Evolutionary conservation across 2,888 invertebrate genomes (phyloP).

Genomic region (Pachydiplax longipennis): DNA sequence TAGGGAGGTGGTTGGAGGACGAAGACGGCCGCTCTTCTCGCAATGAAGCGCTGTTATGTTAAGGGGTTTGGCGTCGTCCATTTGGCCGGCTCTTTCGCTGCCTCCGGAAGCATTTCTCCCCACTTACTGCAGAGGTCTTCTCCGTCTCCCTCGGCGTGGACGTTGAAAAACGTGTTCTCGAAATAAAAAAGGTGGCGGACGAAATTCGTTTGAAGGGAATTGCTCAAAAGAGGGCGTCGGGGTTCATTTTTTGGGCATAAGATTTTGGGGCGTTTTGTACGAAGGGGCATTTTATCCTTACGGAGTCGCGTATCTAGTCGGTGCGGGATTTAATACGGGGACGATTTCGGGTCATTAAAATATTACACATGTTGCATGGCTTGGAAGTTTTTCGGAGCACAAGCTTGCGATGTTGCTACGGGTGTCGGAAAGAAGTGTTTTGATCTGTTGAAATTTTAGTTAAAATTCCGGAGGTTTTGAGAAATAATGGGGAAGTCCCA

Average conservation of each 20-base stretch:
- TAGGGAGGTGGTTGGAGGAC: not conserved
- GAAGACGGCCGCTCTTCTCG: conserved; percentile 6
- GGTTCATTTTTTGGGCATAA: not conserved
- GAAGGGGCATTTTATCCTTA: not conserved
- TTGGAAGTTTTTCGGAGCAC: not conserved
- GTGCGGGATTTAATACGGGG: not conserved
- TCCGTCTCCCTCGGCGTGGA: not conserved
- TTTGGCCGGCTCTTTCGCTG: not conserved
- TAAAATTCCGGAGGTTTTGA: too few species aligned
- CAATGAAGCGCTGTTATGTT: conserved; percentile 38
- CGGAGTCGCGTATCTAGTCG: not conserved
- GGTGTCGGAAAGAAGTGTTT: too few species aligned
- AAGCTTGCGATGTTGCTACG: too few species aligned
- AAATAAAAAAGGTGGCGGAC: not conserved
- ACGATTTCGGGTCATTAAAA: not conserved
- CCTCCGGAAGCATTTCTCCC: not conserved
- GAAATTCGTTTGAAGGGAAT: not conserved
- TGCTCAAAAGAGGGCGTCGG: not conserved
- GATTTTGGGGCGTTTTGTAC: not conserved
- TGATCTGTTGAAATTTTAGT: too few species aligned
- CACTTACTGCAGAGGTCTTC: not conserved
- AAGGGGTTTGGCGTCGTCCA: conserved; percentile 14
- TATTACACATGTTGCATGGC: not conserved
- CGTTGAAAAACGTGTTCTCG: not conserved
- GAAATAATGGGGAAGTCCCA: too few species aligned